Conservation (phyloP, 2,797 vertebrate species). For the Gadopsis marmoratus region DNA sequence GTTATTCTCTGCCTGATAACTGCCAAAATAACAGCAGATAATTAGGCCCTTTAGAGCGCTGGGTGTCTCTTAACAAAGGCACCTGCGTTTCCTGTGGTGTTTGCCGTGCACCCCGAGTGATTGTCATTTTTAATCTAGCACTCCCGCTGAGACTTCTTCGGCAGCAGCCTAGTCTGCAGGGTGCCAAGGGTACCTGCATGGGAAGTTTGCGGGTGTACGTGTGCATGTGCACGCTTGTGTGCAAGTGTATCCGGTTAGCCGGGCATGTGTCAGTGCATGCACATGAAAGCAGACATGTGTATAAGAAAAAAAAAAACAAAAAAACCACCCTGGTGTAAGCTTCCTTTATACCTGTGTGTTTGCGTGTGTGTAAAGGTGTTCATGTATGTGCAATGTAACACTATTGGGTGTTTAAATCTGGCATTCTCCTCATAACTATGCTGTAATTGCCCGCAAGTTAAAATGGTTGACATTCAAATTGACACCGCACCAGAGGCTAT, state of each 20-base stretch:
- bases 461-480: conserved; percentile 71
- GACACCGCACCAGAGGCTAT: conserved; percentile 67
- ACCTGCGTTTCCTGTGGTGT: conserved; percentile 88
- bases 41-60: conserved; percentile 88
- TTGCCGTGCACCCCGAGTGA: conserved; percentile 85
- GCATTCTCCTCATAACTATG: conserved; percentile 45
- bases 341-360: conserved; percentile 4
- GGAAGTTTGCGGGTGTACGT: conserved; percentile 43
- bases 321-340: conserved; percentile 8
- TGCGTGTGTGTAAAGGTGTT: conserved; percentile 21
- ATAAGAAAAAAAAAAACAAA: neutral
- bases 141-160: conserved; percentile 81
- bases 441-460: conserved; percentile 58
- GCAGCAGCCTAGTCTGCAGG: conserved; percentile 78
- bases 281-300: conserved; percentile 38
- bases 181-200: conserved; percentile 70
- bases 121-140: conserved; percentile 88
- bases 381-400: conserved; percentile 7
- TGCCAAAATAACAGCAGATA: conserved; percentile 90
- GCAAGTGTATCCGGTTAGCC: conserved; percentile 60
- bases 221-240: conserved; percentile 40
- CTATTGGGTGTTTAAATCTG: conserved; percentile 43
- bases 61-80: conserved; percentile 89
- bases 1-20: conserved; percentile 85
- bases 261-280: conserved; percentile 53